Conservation (phyloP, 2,797 vertebrate genomes). For the Tachyglossus aculeatus region DNA sequence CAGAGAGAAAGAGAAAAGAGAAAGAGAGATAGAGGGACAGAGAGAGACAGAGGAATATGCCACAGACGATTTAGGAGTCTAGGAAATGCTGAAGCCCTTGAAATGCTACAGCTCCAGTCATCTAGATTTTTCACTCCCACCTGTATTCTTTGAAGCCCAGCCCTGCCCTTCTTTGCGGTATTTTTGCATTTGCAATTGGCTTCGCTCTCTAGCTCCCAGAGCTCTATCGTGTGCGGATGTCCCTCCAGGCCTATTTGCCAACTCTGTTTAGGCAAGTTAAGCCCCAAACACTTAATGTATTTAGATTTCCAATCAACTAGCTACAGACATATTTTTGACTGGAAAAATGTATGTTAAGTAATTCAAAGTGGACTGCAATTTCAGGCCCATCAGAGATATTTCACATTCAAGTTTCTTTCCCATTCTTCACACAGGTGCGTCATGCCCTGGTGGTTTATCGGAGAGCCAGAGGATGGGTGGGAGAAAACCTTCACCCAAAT, state of each 20-base stretch:
- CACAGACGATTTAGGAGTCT: neutral
- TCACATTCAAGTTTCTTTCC: neutral
- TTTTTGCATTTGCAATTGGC: neutral
- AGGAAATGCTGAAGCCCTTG: neutral
- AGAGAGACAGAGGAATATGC: neutral
- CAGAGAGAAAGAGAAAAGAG: no score
- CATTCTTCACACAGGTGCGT: neutral
- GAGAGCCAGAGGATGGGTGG: conserved; percentile 2
- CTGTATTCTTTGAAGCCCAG: neutral
- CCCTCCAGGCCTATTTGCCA: neutral
- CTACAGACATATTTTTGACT: neutral
- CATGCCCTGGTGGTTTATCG: conserved; percentile 27
- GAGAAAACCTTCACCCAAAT: conserved; percentile 53
- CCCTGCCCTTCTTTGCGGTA: neutral
- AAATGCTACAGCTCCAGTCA: neutral
- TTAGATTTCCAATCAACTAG: conserved; percentile 21
- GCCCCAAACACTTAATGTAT: neutral
- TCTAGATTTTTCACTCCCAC: neutral
- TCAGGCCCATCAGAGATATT: neutral
- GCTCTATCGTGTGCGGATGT: neutral
- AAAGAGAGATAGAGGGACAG: conserved; percentile 15
- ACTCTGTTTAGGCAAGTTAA: neutral
- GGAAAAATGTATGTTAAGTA: no score
- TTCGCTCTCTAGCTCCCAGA: rapidly evolving
- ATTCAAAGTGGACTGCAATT: no score